Conservation (phyloP, 2,888 invertebrate genomes). For the Iselma pallidipennis region DNA sequence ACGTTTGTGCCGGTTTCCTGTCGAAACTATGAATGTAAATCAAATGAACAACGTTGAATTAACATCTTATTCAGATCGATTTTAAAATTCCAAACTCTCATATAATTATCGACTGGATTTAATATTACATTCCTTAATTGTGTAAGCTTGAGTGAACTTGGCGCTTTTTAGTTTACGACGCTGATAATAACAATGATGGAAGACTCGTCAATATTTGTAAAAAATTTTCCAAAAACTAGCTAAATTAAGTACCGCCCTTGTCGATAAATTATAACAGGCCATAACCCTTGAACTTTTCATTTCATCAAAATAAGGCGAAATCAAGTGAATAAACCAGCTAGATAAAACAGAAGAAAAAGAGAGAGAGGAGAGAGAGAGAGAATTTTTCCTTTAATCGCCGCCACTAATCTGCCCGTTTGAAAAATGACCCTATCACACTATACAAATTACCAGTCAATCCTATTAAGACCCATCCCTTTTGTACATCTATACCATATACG, state of each 20-base stretch:
- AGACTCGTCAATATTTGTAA: neutral
- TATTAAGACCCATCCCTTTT: constrained; percentile 9
- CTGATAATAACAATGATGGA: constrained; percentile 7
- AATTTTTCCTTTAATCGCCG: constrained; percentile 37
- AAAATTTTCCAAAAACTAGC: constrained; percentile 21
- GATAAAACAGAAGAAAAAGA: too few relatives aligned
- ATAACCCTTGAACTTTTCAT: constrained; percentile 44
- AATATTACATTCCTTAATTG: neutral
- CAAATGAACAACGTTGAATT: neutral
- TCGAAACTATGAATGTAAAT: neutral
- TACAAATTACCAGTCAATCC: constrained; percentile 49
- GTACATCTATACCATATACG: neutral
- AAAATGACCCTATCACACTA: constrained; percentile 47
- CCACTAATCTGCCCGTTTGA: constrained; percentile 47
- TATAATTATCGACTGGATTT: too few relatives aligned
- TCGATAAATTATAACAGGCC: constrained; percentile 43
- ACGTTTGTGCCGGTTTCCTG: neutral
- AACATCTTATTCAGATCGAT: neutral
- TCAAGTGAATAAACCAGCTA: too few relatives aligned
- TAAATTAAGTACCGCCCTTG: constrained; percentile 36
- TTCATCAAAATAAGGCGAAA: constrained; percentile 10
- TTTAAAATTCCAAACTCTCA: neutral
- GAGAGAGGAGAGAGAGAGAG: constrained; percentile 20
- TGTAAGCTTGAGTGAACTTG: neutral
- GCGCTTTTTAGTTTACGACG: neutral